phyloP scores from a whole-genome alignment of 2,888 invertebrate species.

The Leptinotarsa tumamoca region DNA sequence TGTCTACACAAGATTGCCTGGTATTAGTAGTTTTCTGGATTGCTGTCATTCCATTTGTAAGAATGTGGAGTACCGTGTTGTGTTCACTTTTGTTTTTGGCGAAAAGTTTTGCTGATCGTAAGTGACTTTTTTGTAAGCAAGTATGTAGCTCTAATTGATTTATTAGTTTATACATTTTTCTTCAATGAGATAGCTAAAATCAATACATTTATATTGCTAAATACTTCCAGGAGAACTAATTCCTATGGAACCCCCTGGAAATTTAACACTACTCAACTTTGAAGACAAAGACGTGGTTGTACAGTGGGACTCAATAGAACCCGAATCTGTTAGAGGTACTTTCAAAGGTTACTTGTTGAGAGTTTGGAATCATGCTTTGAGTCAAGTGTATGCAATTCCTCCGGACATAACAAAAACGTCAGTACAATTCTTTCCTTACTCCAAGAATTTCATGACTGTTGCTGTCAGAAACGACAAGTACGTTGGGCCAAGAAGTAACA shows the following conservation, averaged over 20 bases:
- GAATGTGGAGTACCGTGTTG: conserved; percentile 39
- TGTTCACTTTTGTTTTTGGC: conserved; percentile 25
- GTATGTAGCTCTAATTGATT: background rate
- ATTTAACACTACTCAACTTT: conserved; percentile 55
- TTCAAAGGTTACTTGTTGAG: conserved; percentile 59
- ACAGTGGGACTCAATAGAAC: conserved; percentile 56
- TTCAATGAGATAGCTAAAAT: too few relatives aligned
- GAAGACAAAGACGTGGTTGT: conserved; percentile 55
- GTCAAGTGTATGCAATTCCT: conserved; percentile 59
- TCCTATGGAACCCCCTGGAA: conserved; percentile 56
- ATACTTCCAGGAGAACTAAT: conserved; percentile 55
- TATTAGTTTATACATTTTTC: background rate
- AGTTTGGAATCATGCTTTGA: conserved; percentile 57
- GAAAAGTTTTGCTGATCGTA: conserved; percentile 39
- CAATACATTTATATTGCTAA: background rate
- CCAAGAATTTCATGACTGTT: conserved; percentile 59
- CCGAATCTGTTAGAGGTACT: conserved; percentile 55
- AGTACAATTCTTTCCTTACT: conserved; percentile 59
- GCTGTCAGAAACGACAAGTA: conserved; percentile 59
- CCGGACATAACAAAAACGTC: conserved; percentile 55
- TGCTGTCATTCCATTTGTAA: conserved; percentile 25
- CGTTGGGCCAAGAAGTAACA: conserved; percentile 58
- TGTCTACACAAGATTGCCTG: conserved; percentile 33
- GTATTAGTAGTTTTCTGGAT: conserved; percentile 36
- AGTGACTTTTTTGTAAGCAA: conserved; percentile 23